Evolutionary conservation across 2,888 invertebrate species (phyloP), one percentile per base, ranked within the genome.

Genomic region (Tanypteryx hageni): DNA sequence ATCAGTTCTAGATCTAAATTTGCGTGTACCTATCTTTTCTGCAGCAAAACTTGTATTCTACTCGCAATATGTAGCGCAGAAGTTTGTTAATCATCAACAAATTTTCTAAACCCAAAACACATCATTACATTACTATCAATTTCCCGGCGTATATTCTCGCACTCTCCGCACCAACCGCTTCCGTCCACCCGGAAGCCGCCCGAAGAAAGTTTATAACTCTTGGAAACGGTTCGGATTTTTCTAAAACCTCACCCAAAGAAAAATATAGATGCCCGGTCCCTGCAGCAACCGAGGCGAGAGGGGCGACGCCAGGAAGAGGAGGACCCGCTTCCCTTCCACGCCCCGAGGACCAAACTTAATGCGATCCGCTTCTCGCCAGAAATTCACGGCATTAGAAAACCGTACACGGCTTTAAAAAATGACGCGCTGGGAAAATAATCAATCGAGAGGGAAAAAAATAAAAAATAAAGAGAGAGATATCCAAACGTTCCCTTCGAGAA

Each of bases 401-500:
- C 27, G 7, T 27, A 27, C 27, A 27, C 76, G 76, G 27, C 44
- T 44, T 76, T 27, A 27, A 76, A 76, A 76, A 76, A 76, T 76
- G 76, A 27, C 76, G 76, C 76, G 13, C 14, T 27, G 76, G 76
- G 76, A 76, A 68, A 76, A 76, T 76, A 76, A 76, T 76, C 76
- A 76, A 76, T 76, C 76, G 76, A 76, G 27, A 76, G 27, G 27
- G 22, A 76, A 76, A 76, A 76, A 10, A 13, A 76, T 22, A 76
- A 76, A 76, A 44, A 5, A 44, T 1, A 44, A 5, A 44, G 44
- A 44, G 44, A 44, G 44, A 44, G 44, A 27, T 22, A 13, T 22
- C 14, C 64, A n/a, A 18, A 16, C 76, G 13, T 68, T 68, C 76
- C 76, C 27, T 22, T 76, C 27, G 76, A 22, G 76, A 27, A 27